Evolutionary conservation across 2,113 vertebrate species (phyloP), one percentile per base, ranked within the genome.

Genomic region (human): DNA sequence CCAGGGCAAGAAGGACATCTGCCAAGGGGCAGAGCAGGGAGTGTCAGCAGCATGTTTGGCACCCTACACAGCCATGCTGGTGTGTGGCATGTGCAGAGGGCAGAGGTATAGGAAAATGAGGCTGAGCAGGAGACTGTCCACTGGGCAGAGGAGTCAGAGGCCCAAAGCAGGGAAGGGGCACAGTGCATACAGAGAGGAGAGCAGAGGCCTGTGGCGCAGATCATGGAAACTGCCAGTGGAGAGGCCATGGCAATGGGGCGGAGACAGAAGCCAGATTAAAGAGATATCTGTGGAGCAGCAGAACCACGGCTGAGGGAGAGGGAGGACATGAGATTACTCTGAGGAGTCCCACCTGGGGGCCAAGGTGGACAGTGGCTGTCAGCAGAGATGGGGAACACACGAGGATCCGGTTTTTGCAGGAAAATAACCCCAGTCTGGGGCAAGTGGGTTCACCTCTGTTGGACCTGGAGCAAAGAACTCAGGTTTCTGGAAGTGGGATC

Each of bases 351-450:
- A 90, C 27, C 10, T 52, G 64, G 52, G 30, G 25, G 22, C 59
- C 43, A 75, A 5, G 32, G 23, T 40, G 11, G 73, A 75, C n/a
- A 79, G 64, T 68, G 7, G 80, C 27, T 66, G 14, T 79, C 45
- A 87, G 87, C 25, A 92, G 45, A 91, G 61, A 70, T 6, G 55
- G 43, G 43, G 18, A 90, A 92, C 16, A 5, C 66, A 50, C 1
- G 16, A 94, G 23, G 45, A 70, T 72, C 52, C 91, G 35, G 40
- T 73, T 79, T 94, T 80, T 85, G 45, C 32, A 93, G 68, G 27
- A 88, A 96, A 61, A 82, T 59, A 78, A 96, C 38, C 57, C 91
- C 70, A 72, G 45, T 70, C 73, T 70, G 72, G 40, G 27, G 38
- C 57, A 93, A 76, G 70, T 0, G 1, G 32, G 72, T 81, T 89